Conservation (phyloP, 2,113 vertebrate species). For the Periophthalmus modestus region DNA sequence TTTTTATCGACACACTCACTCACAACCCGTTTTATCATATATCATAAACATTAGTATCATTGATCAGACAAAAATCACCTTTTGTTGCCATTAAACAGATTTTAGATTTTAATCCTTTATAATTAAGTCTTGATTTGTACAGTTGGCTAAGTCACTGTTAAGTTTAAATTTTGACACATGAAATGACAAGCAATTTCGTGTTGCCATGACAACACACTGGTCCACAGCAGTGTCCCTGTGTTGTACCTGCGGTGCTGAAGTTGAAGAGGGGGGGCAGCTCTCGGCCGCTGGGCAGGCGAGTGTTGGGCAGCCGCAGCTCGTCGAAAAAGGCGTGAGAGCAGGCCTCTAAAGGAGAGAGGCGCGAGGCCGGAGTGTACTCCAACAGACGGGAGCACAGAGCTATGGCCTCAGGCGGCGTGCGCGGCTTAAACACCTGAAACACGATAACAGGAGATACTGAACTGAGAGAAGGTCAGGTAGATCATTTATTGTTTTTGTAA, state of each 20-base stretch:
- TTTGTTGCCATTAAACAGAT: no score
- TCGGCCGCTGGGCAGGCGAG: conserved; percentile 90
- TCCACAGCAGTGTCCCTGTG: no score
- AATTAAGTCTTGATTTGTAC: no score
- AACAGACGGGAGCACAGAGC: conserved; percentile 83
- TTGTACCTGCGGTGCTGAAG: conserved; percentile 88
- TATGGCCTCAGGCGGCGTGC: conserved; percentile 77
- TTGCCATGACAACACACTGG: no score
- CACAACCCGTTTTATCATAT: no score
- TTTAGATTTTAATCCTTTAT: no score
- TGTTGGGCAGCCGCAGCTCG: conserved; percentile 94
- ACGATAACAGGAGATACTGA: neutral
- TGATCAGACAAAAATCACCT: no score
- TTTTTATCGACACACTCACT: no score
- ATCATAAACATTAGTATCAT: no score
- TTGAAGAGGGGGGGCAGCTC: conserved; percentile 95
- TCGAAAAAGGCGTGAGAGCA: conserved; percentile 96
- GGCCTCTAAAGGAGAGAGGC: conserved; percentile 92
- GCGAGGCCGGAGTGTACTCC: conserved; percentile 93
- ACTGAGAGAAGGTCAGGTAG: neutral
- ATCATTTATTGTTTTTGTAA: neutral
- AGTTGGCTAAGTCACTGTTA: no score
- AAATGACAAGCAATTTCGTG: no score
- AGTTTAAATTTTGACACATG: no score
- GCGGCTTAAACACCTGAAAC: conserved; percentile 74